Evolutionary conservation across 2,888 invertebrate species (phyloP), one percentile per base, ranked within the genome.

Genomic region (Strigamia transsilvanica): DNA sequence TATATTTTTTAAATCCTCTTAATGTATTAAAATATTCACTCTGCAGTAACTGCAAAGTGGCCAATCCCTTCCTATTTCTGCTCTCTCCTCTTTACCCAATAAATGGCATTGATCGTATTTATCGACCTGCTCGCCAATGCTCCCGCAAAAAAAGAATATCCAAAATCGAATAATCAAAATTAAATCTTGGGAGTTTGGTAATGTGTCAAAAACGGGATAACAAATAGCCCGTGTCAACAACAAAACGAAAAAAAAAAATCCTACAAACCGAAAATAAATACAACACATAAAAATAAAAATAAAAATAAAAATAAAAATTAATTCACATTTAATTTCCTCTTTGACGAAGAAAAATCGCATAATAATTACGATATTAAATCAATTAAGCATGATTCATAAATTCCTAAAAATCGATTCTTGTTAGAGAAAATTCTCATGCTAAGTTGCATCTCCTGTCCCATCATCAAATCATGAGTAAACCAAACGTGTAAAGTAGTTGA

Each of bases 101-200:
- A 56, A 56, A 56, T 56, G 56, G 15, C 56, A 56, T 56, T 56
- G 56, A 56, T 18, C 56, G 56, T 15, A n/a, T 56, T 56, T 56
- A 56, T 56, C 56, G 56, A 56, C 18, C 56, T 9, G 56, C 9
- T 56, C 56, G 9, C 56, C 56, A 56, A 21, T 56, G 21, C n/a
- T n/a, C 56, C 56, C 56, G 18, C 56, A 56, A 56, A 18, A 56
- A 56, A 38, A 56, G 18, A 18, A 56, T 56, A 56, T 56, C 56
- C 15, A 18, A 56, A 56, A 56, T 56, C 56, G 56, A 56, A 56
- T 56, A 56, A 56, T 18, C 56, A 56, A 56, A 56, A 56, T 56
- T 56, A 56, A 56, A 56, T 56, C 56, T 7, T 9, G 9, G 9
- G 1, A 21, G 56, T 56, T 56, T 18, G 21, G 21, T 56, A 56